Evolutionary conservation across 2,888 invertebrate species (phyloP), one percentile per base, ranked within the genome.

Genomic region (Leistus spinibarbis): DNA sequence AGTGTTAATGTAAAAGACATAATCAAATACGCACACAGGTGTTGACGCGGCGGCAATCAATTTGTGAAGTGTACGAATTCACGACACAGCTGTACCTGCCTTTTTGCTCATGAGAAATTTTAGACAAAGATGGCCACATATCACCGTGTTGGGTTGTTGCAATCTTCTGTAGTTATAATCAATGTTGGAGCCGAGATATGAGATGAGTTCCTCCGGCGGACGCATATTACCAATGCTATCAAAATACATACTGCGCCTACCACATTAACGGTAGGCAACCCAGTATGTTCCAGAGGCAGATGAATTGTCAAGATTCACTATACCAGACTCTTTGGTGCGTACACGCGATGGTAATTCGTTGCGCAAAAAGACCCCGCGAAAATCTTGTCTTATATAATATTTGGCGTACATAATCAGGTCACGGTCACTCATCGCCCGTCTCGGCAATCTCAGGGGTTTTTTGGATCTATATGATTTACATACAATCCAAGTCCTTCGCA

Each of bases 211-310:
- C 63, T 70, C 19, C 0, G 82, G 81, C 1, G 82, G 83, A 69
- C 78, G 78, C 19, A 83, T 77, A 78, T 84, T 80, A 5, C 84
- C 84, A 77, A 82, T 85, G 70, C 82, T 83, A 76, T 84, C 83
- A 79, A 81, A 85, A 78, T 84, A 85, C 64, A 80, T 77, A 23
- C 81, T 78, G 23, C 79, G 56, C 67, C 80, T 76, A 23, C 78
- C 77, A 1, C 78, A 76, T 79, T 84, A 84, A 27, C 75, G 79
- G 77, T 82, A 84, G 68, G 81, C 80, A 78, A 82, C 80, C 83
- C 84, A 83, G 79, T 85, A 83, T 17, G 83, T 82, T 5, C 84
- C 84, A 16, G 54, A 40, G 2, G 78, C 79, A 7, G 53, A 60
- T 60, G 64, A 76, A 56, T 72, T 73, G 78, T 83, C 83, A 69